Evolutionary conservation across 2,113 vertebrate species (phyloP).

Genomic region (Vidua chalybeata): DNA sequence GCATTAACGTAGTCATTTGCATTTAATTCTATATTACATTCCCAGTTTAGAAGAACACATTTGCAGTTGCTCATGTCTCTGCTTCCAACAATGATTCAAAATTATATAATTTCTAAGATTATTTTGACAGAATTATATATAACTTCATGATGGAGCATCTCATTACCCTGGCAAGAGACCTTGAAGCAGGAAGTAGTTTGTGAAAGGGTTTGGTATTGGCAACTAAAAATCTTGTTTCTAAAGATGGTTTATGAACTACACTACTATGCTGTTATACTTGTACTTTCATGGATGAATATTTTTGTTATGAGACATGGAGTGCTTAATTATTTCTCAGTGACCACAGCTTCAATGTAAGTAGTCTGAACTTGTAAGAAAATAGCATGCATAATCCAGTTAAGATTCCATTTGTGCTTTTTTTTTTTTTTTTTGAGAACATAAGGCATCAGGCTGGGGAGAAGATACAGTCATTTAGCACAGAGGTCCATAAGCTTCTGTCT

Average conservation of each 20-base stretch:
- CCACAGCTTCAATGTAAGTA: neutral
- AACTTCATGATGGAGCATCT: conserved; percentile 41
- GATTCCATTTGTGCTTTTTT: neutral
- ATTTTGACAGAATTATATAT: conserved; percentile 54
- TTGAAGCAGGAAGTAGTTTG: neutral
- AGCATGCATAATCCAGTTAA: neutral
- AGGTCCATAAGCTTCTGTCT: neutral
- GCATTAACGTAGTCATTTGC: conserved; percentile 54
- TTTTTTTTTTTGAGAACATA: neutral
- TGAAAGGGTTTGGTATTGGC: neutral
- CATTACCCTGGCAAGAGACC: conserved; percentile 51
- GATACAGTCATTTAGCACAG: neutral
- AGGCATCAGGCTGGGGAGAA: neutral
- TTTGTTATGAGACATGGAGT: neutral
- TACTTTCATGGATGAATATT: neutral
- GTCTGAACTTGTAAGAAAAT: neutral
- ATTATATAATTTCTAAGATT: conserved; percentile 33
- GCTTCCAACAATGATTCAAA: conserved; percentile 45
- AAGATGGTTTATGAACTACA: neutral
- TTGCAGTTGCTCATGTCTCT: conserved; percentile 23
- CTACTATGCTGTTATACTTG: neutral
- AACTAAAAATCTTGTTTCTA: neutral
- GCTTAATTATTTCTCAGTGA: conserved; percentile 5
- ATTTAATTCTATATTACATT: conserved; percentile 63
- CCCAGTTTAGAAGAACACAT: conserved; percentile 50